Evolutionary conservation across 2,797 vertebrate species (phyloP).

Genomic region (Epinephelus awoara): DNA sequence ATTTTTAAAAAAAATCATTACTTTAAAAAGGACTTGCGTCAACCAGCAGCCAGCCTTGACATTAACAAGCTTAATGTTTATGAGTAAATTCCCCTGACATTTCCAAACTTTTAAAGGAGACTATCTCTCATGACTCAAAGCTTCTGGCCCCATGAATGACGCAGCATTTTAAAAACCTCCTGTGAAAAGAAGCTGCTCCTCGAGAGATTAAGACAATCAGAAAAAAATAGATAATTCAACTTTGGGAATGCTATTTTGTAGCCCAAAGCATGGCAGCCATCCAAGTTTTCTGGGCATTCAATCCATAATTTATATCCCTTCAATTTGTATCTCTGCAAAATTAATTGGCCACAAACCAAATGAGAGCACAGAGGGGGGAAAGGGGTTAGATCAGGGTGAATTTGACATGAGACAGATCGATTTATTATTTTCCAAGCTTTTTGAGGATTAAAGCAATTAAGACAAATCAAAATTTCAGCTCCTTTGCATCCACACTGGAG

Average conservation of each 20-base stretch:
- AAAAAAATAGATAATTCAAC: slow-evolving; percentile 54
- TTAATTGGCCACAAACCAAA: slow-evolving; percentile 52
- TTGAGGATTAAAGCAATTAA: slow-evolving; percentile 54
- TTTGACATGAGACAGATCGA: slow-evolving; percentile 22
- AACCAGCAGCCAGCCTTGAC: slow-evolving; percentile 11
- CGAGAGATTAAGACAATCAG: slow-evolving; percentile 35
- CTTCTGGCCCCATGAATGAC: slow-evolving; percentile 26
- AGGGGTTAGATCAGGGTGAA: slow-evolving; percentile 6
- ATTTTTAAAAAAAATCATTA: slow-evolving; percentile 10
- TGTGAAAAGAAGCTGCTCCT: slow-evolving; percentile 10
- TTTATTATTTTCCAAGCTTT: slow-evolving; percentile 34
- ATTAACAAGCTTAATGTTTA: slow-evolving; percentile 41
- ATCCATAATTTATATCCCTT: slow-evolving; percentile 51
- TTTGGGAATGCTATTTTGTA: slow-evolving; percentile 28
- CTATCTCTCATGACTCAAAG: neutral
- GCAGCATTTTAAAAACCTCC: slow-evolving; percentile 41
- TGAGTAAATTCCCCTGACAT: neutral
- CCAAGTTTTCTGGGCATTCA: slow-evolving; percentile 41
- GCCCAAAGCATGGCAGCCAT: neutral
- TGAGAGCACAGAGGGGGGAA: neutral
- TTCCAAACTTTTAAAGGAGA: slow-evolving; percentile 28
- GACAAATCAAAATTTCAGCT: slow-evolving; percentile 20
- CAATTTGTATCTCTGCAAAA: slow-evolving; percentile 58
- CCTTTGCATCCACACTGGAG: too few species aligned
- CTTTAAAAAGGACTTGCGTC: neutral